Base-by-base conservation (phyloP, 2,113 vertebrate species). In the Ceyx cyanopectus region DNA sequence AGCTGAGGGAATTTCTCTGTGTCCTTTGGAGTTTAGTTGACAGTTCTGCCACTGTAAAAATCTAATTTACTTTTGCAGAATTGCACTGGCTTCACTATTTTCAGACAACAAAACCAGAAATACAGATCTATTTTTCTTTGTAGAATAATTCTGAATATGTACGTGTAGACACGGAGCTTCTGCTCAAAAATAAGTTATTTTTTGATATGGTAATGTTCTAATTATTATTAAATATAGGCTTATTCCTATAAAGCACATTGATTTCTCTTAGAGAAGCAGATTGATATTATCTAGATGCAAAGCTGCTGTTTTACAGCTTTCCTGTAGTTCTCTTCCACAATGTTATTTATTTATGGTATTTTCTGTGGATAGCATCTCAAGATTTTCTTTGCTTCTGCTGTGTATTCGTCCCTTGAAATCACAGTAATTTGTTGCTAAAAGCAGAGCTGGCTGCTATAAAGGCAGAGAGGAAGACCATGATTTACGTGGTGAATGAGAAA, bases 341-440 rank as follows among this genome's bases (percentile, higher is more conserved):
- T 76, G 48, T 85, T 90, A 75, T 50, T 75, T 88, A 68, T 90
- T 95, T 75, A 81, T 94, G 73, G 37, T 22, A 86, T 81, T 95
- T 92, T 67, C 90, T 90, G 68, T 87, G 90, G 43, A 24, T 43
- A 72, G 43, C 61, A 79, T 87, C 91, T 94, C 67, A 61, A 63
- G 78, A 76, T 63, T 94, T 91, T 86, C 90, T 91, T 90, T 86
- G 56, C 85, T 86, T 89, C 89, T 96, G 73, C 79, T 81, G 66
- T 88, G 90, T 95, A 81, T 78, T 94, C 22, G 4, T 94, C 94
- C 79, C 81, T 94, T 70, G 72, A 89, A 94, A 72, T 95, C 81
- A 69, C 78, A 85, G 83, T 89, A 84, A 87, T 87, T 87, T 94
- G 82, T 92, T 94, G 93, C 85, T 94, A 51, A 94, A 96, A 92